phyloP scores from a whole-genome alignment of 30 jellyfish, hydroid and myxozoan genomes.

The Turritopsis dohrnii region DNA sequence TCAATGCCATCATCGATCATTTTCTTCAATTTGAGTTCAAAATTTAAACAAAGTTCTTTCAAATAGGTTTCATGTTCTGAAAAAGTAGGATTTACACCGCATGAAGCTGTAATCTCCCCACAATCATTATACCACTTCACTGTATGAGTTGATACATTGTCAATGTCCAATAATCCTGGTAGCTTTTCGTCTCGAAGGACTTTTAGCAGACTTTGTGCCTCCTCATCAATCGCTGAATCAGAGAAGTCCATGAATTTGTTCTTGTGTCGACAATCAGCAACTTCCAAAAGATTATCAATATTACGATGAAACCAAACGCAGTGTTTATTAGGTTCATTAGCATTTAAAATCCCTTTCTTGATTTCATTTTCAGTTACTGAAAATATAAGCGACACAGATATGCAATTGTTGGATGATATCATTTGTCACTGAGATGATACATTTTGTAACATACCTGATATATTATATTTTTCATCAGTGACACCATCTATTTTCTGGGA shows the following conservation, averaged over 20 bases:
- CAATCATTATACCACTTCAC: not conserved
- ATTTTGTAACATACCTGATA: conserved; percentile 48
- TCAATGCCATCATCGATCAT: conserved; percentile 81
- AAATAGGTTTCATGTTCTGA: conserved; percentile 43
- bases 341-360: not conserved
- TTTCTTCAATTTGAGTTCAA: conserved; percentile 33
- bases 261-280: not conserved
- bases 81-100: conserved; percentile 45
- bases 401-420: not conserved
- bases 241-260: not conserved
- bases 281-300: not conserved
- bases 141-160: not conserved
- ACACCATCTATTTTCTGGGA: conserved; percentile 35
- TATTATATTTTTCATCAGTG: conserved; percentile 38
- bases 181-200: not conserved
- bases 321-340: not conserved
- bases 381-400: not conserved
- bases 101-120: not conserved
- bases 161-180: not conserved
- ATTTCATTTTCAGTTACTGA: conserved; percentile 7
- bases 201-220: not conserved
- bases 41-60: conserved; percentile 55
- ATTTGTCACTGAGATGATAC: no score
- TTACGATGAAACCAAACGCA: not conserved
- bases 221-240: not conserved